Conservation (phyloP, 2,113 vertebrate genomes). For the Brienomyrus longianalis region DNA sequence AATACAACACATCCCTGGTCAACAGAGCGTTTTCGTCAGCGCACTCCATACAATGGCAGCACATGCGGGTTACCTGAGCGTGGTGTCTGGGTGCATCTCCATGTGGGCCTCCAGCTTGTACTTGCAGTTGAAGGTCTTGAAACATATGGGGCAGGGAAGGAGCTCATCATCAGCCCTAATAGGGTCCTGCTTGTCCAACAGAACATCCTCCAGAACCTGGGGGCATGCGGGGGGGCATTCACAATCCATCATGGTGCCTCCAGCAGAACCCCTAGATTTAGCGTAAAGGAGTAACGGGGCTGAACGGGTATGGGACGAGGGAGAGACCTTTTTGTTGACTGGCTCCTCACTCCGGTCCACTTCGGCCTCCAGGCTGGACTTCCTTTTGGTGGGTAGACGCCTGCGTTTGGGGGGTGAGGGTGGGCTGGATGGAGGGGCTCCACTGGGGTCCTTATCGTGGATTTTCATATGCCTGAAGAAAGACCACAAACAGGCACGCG, state of each 20-base stretch:
- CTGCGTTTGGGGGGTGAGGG: constrained; percentile 78
- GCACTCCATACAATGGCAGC: not conserved
- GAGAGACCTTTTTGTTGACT: constrained; percentile 76
- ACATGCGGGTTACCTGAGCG: constrained; percentile 63
- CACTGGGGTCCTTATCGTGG: constrained; percentile 84
- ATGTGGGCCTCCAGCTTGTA: constrained; percentile 85
- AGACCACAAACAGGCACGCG: not conserved
- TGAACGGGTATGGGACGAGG: not conserved
- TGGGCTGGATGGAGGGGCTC: constrained; percentile 63
- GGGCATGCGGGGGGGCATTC: not conserved
- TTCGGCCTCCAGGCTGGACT: constrained; percentile 70
- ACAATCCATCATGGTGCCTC: not conserved
- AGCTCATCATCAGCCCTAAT: constrained; percentile 67
- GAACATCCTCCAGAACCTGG: constrained; percentile 69
- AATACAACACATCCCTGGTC: not conserved
- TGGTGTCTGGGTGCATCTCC: constrained; percentile 74
- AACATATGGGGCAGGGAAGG: constrained; percentile 83
- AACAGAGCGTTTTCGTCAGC: not conserved
- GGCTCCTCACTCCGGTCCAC: constrained; percentile 68
- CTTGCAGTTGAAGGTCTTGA: constrained; percentile 82
- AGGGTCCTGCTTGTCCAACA: constrained; percentile 48
- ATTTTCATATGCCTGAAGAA: constrained; percentile 92
- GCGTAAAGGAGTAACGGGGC: not conserved
- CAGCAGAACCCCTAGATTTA: not conserved
- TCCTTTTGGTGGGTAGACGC: constrained; percentile 76